A percentile compares a stretch with the other conserved stretches of the same genome.
Evolutionary conservation across 2,113 vertebrate genomes (phyloP).

Genomic region (Myanophis thanlyinensis): DNA sequence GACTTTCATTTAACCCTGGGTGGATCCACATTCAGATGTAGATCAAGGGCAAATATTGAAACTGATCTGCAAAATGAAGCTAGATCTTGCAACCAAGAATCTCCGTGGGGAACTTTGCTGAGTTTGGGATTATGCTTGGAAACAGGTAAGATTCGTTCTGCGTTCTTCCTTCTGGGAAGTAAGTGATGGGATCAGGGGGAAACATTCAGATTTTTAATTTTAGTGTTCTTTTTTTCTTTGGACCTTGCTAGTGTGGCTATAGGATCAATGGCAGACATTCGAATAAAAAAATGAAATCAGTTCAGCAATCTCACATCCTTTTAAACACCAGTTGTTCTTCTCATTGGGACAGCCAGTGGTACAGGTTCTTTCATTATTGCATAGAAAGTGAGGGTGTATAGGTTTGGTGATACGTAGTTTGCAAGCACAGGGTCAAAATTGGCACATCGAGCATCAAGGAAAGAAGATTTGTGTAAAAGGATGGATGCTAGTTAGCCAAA

Average conservation of each 20-base stretch:
- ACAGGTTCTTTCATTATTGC: not conserved
- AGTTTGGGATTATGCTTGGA: conserved; percentile 40
- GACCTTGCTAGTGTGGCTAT: not conserved
- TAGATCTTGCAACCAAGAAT: not conserved
- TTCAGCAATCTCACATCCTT: not conserved
- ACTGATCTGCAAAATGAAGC: not conserved
- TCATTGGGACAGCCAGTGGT: not conserved
- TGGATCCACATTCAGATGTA: not conserved
- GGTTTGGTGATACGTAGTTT: not conserved
- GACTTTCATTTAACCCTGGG: not conserved
- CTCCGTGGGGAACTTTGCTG: conserved; percentile 26
- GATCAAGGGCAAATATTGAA: conserved; percentile 19
- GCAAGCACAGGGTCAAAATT: not conserved
- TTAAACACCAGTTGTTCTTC: not conserved
- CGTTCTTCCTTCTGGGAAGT: not conserved
- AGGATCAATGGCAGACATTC: not conserved
- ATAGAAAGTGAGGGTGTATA: not conserved
- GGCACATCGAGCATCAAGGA: not conserved
- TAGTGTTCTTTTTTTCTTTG: fast-evolving
- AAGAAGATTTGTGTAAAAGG: fast-evolving
- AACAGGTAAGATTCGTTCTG: conserved; percentile 59
- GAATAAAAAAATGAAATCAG: not conserved
- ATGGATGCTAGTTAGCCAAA: not conserved
- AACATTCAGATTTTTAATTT: not conserved
- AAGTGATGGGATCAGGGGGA: not conserved